Conservation (phyloP, 1,140 invertebrate genomes). For the Bombus difficillimus region DNA sequence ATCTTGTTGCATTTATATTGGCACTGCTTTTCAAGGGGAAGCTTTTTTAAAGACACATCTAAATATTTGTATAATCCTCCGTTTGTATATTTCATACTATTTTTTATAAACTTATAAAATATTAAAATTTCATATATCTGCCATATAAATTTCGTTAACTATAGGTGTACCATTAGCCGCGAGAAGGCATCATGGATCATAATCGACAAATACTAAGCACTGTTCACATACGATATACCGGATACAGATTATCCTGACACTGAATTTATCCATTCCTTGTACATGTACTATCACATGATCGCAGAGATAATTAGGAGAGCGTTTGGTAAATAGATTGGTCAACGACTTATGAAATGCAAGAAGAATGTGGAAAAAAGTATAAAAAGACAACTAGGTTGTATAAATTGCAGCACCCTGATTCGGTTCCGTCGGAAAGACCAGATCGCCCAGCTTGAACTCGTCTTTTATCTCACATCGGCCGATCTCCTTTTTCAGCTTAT, state of each 20-base stretch:
- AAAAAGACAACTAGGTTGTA: conserved; percentile 28
- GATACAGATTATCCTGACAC: background rate
- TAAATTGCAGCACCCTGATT: conserved; percentile 83
- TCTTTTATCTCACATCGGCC: conserved; percentile 83
- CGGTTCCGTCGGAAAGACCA: conserved; percentile 86
- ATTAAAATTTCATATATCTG: background rate
- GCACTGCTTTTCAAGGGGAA: background rate
- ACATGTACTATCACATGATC: too few relatives aligned
- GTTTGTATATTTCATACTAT: background rate
- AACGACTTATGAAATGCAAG: background rate
- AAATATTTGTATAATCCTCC: background rate
- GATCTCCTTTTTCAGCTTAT: conserved; percentile 88
- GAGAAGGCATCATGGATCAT: background rate
- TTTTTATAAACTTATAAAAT: conserved; percentile 2
- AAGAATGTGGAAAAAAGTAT: background rate
- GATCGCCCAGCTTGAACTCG: conserved; percentile 73
- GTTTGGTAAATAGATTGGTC: background rate
- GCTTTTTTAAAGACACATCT: background rate
- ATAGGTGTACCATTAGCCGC: background rate
- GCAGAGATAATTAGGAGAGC: background rate
- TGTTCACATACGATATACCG: background rate
- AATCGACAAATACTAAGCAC: background rate
- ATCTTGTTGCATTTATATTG: too few relatives aligned
- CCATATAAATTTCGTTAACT: background rate
- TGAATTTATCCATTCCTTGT: background rate